phyloP scores from a whole-genome alignment of 2,113 vertebrate species.

The Psittacara wagleri region DNA sequence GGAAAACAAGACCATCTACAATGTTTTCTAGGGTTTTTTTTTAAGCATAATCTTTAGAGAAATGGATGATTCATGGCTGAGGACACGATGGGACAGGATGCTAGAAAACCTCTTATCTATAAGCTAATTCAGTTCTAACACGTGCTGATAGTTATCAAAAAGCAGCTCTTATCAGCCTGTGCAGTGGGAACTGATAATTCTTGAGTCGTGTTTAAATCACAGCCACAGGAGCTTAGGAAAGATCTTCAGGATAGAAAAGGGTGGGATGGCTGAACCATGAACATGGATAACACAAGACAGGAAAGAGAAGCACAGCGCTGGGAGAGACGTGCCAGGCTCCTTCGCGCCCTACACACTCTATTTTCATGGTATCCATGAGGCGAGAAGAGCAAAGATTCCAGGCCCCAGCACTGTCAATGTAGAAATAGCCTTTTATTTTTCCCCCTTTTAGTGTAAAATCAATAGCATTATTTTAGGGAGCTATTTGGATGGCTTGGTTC shows the following conservation, averaged over 20 bases:
- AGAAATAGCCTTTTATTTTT: not conserved
- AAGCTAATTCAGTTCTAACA: not conserved
- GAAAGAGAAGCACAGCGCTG: not conserved
- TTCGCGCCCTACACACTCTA: accelerated
- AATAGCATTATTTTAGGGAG: conserved; percentile 41
- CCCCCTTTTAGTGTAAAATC: not conserved
- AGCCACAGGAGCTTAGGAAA: not conserved
- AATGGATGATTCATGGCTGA: not conserved
- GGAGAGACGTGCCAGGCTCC: not conserved
- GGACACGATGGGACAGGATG: not conserved
- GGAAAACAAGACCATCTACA: not conserved
- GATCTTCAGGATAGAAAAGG: not conserved
- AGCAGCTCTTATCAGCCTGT: not conserved
- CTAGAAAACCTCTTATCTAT: not conserved
- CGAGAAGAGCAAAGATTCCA: not conserved
- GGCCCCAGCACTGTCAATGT: not conserved
- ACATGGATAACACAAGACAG: not conserved
- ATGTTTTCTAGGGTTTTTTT: not conserved
- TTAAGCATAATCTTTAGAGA: not conserved
- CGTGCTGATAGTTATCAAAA: not conserved
- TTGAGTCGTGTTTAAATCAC: not conserved
- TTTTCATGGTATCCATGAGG: not conserved
- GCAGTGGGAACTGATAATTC: not conserved
- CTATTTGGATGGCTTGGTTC: conserved; percentile 14
- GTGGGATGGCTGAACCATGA: not conserved